Conservation (phyloP, 1,140 invertebrate species). For the Drosophila tani region DNA sequence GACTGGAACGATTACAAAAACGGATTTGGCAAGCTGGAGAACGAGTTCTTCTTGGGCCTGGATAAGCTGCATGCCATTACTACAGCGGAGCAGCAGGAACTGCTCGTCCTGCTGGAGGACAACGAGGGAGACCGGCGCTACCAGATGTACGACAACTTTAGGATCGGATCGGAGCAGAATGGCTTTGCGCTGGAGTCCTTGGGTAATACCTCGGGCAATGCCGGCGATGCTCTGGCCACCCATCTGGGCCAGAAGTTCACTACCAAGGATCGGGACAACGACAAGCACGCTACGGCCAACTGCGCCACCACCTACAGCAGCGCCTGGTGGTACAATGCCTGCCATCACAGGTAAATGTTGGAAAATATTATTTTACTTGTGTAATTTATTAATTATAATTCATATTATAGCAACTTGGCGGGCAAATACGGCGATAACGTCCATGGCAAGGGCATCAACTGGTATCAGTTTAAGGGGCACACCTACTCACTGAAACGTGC, state of each 20-base stretch:
- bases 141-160: constrained; percentile 37
- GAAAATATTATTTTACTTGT: neutral
- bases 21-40: constrained; percentile 87
- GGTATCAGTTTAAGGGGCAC: constrained; percentile 44
- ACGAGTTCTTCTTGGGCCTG: constrained; percentile 88
- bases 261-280: constrained; percentile 44
- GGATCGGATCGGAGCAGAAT: constrained; percentile 23
- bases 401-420: constrained; percentile 26
- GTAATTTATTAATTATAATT: neutral
- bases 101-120: constrained; percentile 87
- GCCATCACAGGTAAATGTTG: constrained; percentile 37
- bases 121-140: constrained; percentile 19
- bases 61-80: constrained; percentile 87
- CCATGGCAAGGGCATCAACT: constrained; percentile 42
- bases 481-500: constrained; percentile 50
- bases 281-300: constrained; percentile 1
- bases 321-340: constrained; percentile 56
- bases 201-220: constrained; percentile 32
- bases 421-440: constrained; percentile 38
- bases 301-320: constrained; percentile 33
- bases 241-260: constrained; percentile 50
- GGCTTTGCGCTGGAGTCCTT: constrained; percentile 20
- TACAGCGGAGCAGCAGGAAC: constrained; percentile 86
- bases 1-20: constrained; percentile 88
- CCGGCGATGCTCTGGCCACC: constrained; percentile 36